Conservation (phyloP, 2,888 invertebrate species). For the Cactoblastis cactorum region DNA sequence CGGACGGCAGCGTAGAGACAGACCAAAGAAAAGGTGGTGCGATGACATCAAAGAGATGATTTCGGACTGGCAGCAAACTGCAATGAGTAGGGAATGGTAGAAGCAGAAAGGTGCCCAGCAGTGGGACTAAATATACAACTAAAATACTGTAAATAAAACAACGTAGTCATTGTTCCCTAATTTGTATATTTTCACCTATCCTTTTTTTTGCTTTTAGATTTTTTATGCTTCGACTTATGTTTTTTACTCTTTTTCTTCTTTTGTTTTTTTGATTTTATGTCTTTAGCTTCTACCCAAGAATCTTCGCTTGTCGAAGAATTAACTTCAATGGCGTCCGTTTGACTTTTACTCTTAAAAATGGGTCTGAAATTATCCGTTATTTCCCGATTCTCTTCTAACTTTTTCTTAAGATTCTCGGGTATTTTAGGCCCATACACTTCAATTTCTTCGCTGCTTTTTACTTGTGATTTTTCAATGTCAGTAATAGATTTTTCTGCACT, state of each 20-base stretch:
- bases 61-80: no score
- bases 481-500: slow-evolving; percentile 17
- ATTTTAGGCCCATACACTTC: slow-evolving; percentile 80
- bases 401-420: slow-evolving; percentile 65
- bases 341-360: slow-evolving; percentile 32
- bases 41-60: no score
- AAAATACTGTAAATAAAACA: not conserved
- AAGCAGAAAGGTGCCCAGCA: no score
- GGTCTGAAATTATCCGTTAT: slow-evolving; percentile 32
- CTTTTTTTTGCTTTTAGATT: slow-evolving; percentile 65
- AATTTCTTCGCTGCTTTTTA: slow-evolving; percentile 29
- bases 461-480: slow-evolving; percentile 19
- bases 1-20: no score
- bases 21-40: no score
- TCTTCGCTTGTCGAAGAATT: slow-evolving; percentile 61
- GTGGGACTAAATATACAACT: no score
- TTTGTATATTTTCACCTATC: slow-evolving; percentile 35
- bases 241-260: slow-evolving; percentile 73
- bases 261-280: slow-evolving; percentile 56
- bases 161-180: not conserved
- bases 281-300: slow-evolving; percentile 74
- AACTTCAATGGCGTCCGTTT: slow-evolving; percentile 31
- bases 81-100: no score
- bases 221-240: slow-evolving; percentile 63
- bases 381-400: slow-evolving; percentile 31